phyloP scores from a whole-genome alignment of 2,888 invertebrate species.

The Cryptus armator region DNA sequence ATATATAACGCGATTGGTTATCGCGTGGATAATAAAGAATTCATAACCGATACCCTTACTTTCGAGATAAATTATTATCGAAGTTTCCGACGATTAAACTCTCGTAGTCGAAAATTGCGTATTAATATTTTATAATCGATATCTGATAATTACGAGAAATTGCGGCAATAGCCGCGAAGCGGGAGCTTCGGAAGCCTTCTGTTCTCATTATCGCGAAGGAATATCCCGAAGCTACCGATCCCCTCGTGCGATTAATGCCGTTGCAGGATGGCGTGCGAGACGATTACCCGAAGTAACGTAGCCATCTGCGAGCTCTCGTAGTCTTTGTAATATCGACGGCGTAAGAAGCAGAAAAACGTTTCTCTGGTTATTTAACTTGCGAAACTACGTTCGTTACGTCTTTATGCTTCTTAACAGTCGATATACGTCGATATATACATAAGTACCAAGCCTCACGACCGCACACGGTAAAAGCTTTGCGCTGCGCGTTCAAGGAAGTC shows the following conservation, averaged over 20 bases:
- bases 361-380: too few species aligned
- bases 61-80: background rate
- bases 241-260: constrained; percentile 21
- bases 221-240: background rate
- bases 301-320: background rate
- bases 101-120: background rate
- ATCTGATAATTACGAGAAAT: background rate
- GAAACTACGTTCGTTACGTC: too few species aligned
- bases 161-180: background rate
- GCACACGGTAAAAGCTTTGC: constrained; percentile 33
- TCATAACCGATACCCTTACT: background rate
- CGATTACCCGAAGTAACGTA: constrained; percentile 39
- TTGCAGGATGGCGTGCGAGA: constrained; percentile 24
- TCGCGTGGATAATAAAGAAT: background rate
- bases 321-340: background rate
- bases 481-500: constrained; percentile 32
- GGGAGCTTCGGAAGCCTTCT: background rate
- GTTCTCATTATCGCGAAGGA: constrained; percentile 23
- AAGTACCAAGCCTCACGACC: background rate
- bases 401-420: too few species aligned
- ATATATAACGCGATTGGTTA: background rate
- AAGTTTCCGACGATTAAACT: background rate
- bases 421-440: background rate
- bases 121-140: background rate
- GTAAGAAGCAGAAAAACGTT: too few species aligned